Conservation (phyloP, 2,797 vertebrate species). For the Microcaecilia unicolor region DNA sequence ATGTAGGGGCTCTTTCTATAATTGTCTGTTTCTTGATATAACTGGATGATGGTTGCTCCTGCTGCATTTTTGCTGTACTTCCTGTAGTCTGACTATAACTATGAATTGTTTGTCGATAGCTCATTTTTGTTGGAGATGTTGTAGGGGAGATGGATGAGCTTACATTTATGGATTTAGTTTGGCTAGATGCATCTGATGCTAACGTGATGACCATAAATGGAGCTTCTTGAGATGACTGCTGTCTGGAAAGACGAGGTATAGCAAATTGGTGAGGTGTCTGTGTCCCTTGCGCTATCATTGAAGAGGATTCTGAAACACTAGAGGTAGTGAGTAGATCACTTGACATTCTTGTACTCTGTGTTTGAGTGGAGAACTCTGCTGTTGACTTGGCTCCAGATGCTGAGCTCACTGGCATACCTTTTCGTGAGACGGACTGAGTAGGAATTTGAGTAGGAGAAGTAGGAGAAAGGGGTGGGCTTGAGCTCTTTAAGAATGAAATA, state of each 20-base stretch:
- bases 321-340: slow-evolving; percentile 43
- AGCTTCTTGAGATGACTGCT: slow-evolving; percentile 82
- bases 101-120: slow-evolving; percentile 62
- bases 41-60: slow-evolving; percentile 55
- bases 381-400: slow-evolving; percentile 44
- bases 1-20: slow-evolving; percentile 43
- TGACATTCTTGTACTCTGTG: slow-evolving; percentile 56
- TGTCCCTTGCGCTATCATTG: slow-evolving; percentile 68
- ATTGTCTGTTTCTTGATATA: slow-evolving; percentile 50
- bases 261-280: slow-evolving; percentile 66
- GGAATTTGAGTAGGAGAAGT: slow-evolving; percentile 83
- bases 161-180: slow-evolving; percentile 72
- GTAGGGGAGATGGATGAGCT: slow-evolving; percentile 79
- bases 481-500: slow-evolving; percentile 74
- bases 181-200: slow-evolving; percentile 67
- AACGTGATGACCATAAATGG: slow-evolving; percentile 85
- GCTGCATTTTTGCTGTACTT: slow-evolving; percentile 56
- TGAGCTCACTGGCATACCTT: slow-evolving; percentile 14
- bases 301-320: slow-evolving; percentile 44
- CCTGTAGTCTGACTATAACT: slow-evolving; percentile 59
- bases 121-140: slow-evolving; percentile 75
- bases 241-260: slow-evolving; percentile 73
- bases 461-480: slow-evolving; percentile 81
- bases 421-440: slow-evolving; percentile 55
- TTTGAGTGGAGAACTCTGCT: slow-evolving; percentile 87